Conservation (phyloP, 2,888 invertebrate species). For the Acleris laterana region DNA sequence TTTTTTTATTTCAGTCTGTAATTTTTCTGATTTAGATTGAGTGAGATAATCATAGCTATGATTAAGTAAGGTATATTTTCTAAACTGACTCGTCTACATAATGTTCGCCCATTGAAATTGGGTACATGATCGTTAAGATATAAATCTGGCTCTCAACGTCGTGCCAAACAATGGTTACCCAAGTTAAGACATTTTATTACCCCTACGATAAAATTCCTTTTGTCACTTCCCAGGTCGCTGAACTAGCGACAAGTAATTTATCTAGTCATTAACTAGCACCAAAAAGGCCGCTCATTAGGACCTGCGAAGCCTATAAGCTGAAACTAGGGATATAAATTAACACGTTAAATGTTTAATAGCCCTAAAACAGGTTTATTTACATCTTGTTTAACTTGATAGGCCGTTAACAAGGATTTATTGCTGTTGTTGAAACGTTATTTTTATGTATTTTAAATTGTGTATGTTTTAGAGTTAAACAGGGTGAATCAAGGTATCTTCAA, state of each 20-base stretch:
- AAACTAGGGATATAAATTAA: constrained; percentile 25
- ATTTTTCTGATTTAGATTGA: too few species aligned
- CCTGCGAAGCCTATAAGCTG: constrained; percentile 6
- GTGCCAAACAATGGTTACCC: too few species aligned
- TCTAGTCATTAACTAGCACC: constrained; percentile 9
- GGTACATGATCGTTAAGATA: too few species aligned
- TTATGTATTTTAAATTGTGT: neutral
- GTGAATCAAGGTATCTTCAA: too few species aligned
- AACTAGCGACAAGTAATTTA: constrained; percentile 6
- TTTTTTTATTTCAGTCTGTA: too few species aligned
- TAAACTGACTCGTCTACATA: too few species aligned
- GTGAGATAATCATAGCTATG: too few species aligned
- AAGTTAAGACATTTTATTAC: too few species aligned
- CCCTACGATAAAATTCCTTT: neutral
- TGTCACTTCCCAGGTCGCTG: constrained; percentile 5
- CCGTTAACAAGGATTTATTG: constrained; percentile 19
- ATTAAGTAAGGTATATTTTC: too few species aligned
- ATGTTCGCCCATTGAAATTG: too few species aligned
- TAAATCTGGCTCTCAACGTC: too few species aligned
- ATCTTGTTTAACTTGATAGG: neutral
- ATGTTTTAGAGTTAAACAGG: too few species aligned
- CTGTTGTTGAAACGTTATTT: neutral
- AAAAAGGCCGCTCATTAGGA: constrained; percentile 19
- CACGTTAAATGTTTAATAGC: constrained; percentile 19
- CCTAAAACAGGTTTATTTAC: constrained; percentile 16